Evolutionary conservation across 2,113 vertebrate species (phyloP), one percentile per base, ranked within the genome.

Genomic region (Platanista minor): DNA sequence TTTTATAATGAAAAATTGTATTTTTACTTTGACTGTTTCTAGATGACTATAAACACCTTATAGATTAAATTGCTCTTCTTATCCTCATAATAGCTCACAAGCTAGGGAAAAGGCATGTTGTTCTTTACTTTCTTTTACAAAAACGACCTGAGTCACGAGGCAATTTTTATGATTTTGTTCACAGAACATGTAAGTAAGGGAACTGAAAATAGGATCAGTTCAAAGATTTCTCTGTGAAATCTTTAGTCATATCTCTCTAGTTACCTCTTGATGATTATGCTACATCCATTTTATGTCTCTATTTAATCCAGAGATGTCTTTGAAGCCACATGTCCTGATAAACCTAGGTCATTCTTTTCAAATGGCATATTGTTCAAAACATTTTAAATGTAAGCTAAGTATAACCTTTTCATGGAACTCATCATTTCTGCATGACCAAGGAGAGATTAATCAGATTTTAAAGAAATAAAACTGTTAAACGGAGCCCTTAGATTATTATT

Each of bases 361-460:
- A 95, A 74, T 75, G 27, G 6, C 49, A 81, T 90, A 93, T 85
- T 41, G n/a, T 21, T 95, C 31, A 80, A 11, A 74, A 64, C 20
- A 67, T 78, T 49, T 92, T 39, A 81, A 59, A 31, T 59, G 17
- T 64, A 78, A 49, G 31, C 62, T 85, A 82, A 23, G 31, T 49
- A 6, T 59, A 85, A 69, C 33, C 14, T 31, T 90, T 80, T 43
- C 25, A 39, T 64, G 10, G 29, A 90, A 17, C 23, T 74, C 57
- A n/a, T 49, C 33, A 43, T 95, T 93, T 90, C 59, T 96, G n/a
- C 43, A 94, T 89, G 29, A 84, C n/a, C 17, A 84, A 94, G 43
- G 31, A 41, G 33, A 6, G 77, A 64, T 18, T 78, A 95, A 84
- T 84, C 36, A 69, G 62, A 88, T 92, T 94, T 69, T 36, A 87